Evolutionary conservation across 2,113 vertebrate species (phyloP), one percentile per base, ranked within the genome.

Genomic region (Neodontobutis hainanensis): DNA sequence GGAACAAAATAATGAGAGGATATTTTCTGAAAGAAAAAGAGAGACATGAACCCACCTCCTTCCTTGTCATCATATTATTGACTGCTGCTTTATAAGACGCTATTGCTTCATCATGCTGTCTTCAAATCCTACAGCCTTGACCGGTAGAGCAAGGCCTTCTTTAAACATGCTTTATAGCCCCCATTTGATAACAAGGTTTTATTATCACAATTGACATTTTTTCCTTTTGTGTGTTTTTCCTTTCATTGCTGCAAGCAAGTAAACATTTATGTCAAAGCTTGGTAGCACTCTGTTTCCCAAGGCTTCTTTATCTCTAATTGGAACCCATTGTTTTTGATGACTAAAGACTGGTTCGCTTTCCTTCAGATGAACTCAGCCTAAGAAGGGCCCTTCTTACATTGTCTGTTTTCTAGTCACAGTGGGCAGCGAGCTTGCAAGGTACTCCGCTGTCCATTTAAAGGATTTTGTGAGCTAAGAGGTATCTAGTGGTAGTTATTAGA

Each of bases 1-100:
- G 81, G 86, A 75, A 66, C 70, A 68, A 78, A 87, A 88, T 91
- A 92, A 91, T 90, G 89, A 91, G 88, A 78, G 65, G 62, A 86
- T 79, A 84, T 87, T 77, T 55, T 87, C 60, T 68, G 69, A 61
- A 65, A 52, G 15, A 58, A 63, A 43, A 46, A 42, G 62, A 47
- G 38, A 43, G 43, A 55, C 65, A 61, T 44, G 34, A 50, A n/a
- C 61, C 42, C 60, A 3, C 16, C 57, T 77, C 65, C 51, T 19
- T 70, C 62, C 69, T 78, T 79, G 60, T 81, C 65, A 36, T 75
- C 49, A 73, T 81, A 36, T 66, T 81, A 70, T 84, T 79, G 68
- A 80, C 77, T 82, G 59, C 68, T 53, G 84, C 76, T 85, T 89
- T 83, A 88, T 90, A 88, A 90, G 81, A 59, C 65, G 49, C 48